Base-by-base conservation (phyloP, 2,888 invertebrate species). In the Pyrrhia umbra region DNA sequence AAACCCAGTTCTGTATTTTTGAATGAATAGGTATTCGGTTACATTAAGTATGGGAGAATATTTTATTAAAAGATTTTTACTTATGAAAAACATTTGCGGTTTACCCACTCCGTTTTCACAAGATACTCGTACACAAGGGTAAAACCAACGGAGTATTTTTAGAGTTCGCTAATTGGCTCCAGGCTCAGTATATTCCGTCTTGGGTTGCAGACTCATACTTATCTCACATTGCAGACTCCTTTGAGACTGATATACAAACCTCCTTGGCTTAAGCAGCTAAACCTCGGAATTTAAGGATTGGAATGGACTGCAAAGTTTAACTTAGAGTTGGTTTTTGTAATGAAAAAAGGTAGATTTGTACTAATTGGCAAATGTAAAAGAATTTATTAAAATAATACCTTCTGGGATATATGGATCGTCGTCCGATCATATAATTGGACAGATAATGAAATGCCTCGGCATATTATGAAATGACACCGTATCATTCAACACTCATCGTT, bases 141-240 rank as follows among this genome's bases (percentile, higher is more conserved):
- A n/a, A 18, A 46, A 45, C 52, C 10, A 6, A 18, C 30, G 3
- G 30, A 16, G 25, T 77, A 73, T 74, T 70, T 74, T 70, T 60
- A 68, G 58, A 34, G 13, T 27, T 21, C 52, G 2, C 71, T 80
- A 77, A 75, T 78, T 80, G 66, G 57, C 52, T 15, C 6, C 23
- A 40, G 58, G 2, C 45, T 21, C 49, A 37, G 52, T 59, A 51
- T 63, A 68, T 77, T 68, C 67, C 68, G 54, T 57, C 56, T 79
- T 59, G 54, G 39, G 60, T 79, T 65, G 51, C 68, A 63, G 39
- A 46, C 49, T 43, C 42, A 39, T 37, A 52, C 63, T 80, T 80
- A 74, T 74, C 78, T 80, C 63, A n/a, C 23, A 42, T 74, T 59
- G 55, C 77, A 79, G 60, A 20, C 61, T 52, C 77, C 80, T 74